Percentiles rank a stretch among this genome's conserved stretches.
Evolutionary conservation across 2,797 vertebrate genomes (phyloP).

Genomic region (Squalus acanthias): DNA sequence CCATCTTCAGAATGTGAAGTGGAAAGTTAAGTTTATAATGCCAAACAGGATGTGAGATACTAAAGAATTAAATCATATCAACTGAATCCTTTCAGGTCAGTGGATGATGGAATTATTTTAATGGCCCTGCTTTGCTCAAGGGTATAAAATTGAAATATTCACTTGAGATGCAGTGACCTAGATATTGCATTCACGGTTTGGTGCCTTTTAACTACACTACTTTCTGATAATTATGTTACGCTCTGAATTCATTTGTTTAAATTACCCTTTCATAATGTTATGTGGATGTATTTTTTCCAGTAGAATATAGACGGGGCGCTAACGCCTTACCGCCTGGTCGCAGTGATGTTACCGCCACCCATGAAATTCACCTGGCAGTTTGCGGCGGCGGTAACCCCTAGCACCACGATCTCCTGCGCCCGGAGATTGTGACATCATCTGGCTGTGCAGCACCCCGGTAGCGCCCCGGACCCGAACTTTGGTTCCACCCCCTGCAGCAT

Average conservation of each 20-base stretch:
- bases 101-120: conserved; percentile 18
- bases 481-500: too few species aligned
- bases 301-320: neutral
- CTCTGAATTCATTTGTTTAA: neutral
- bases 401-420: too few species aligned
- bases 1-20: neutral
- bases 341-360: too few species aligned
- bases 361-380: too few species aligned
- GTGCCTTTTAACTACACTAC: neutral
- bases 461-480: too few species aligned
- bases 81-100: neutral
- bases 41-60: neutral
- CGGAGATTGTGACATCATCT: too few species aligned
- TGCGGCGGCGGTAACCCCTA: too few species aligned
- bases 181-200: neutral
- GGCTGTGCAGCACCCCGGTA: too few species aligned
- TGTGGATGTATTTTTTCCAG: neutral
- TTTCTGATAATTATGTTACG: neutral
- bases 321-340: too few species aligned
- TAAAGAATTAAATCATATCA: neutral
- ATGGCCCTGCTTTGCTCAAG: conserved; percentile 6
- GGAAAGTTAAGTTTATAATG: neutral
- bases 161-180: neutral
- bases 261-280: neutral
- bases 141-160: neutral